Base-by-base conservation (phyloP, 2,888 invertebrate species). In the Polydrusus pterygomalis region DNA sequence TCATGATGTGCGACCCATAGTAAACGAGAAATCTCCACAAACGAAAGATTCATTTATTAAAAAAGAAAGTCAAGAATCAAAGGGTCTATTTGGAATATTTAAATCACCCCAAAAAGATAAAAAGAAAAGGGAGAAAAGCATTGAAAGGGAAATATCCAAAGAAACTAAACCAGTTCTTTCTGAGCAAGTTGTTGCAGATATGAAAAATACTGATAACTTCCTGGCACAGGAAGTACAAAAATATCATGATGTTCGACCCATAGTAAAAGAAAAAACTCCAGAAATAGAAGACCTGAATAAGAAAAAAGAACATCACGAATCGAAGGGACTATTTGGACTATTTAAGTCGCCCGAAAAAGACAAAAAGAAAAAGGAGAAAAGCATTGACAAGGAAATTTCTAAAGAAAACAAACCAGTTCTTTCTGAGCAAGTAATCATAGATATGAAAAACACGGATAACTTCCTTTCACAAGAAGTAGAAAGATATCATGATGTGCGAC, bases 241-340 rank as follows among this genome's bases (percentile, higher is more conserved):
- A 62, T 79, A 81, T 47, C 77, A 81, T 20, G 80, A 80, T 68
- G 80, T 80, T 18, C 74, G 76, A 7, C 79, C 80, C 45, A 62
- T 79, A 15, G 58, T 71, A 34, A 69, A 58, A 15, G 58, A 62
- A 20, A 47, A 45, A n/a, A 8, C 2, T 0, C 7, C 30, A 10
- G 49, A 30, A 49, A 2, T 7, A 18, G 11, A 11, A 75, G 65
- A 80, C 58, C n/a, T n/a, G n/a, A n/a, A n/a, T n/a, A n/a, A n/a
- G 25, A 25, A 25, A 5, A 25, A 25, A 25, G 25, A 25, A 25
- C 25, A 25, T 25, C 25, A 25, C 25, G 25, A 25, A 25, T 25
- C 25, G 25, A 25, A 25, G 25, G 25, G 25, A 25, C 5, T 25
- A 25, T 25, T 25, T 25, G 25, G 25, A 25, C 1, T 25, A 13